phyloP scores from a whole-genome alignment of 1,140 invertebrate species.

The Drosophila subpulchrella region DNA sequence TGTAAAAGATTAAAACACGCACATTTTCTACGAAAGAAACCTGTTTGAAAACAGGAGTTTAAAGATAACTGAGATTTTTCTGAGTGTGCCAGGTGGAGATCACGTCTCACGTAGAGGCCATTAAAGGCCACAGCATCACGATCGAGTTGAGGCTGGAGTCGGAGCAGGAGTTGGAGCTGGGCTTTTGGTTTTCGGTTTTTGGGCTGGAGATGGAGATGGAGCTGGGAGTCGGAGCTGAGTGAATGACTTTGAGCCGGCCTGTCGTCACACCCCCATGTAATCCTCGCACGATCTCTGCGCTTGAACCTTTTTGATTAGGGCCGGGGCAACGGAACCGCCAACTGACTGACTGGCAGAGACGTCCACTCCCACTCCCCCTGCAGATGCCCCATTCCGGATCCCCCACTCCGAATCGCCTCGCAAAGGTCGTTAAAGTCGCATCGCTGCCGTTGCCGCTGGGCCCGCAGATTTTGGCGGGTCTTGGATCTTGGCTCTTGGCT shows the following conservation, averaged over 20 bases:
- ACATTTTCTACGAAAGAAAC: not conserved
- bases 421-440: constrained; percentile 71
- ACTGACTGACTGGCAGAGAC: constrained; percentile 25
- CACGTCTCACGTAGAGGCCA: constrained; percentile 70
- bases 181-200: constrained; percentile 8
- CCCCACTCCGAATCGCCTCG: constrained; percentile 31
- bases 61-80: not conserved
- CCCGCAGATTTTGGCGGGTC: constrained; percentile 25
- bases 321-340: constrained; percentile 23
- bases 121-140: constrained; percentile 76
- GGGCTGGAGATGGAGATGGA: constrained; percentile 15
- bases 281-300: constrained; percentile 76
- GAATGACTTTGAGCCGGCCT: constrained; percentile 64
- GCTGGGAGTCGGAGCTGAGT: constrained; percentile 35
- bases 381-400: constrained; percentile 15
- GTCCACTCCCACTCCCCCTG: constrained; percentile 16
- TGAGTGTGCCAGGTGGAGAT: constrained; percentile 24
- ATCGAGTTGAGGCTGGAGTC: constrained; percentile 43
- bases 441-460: constrained; percentile 35
- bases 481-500: constrained; percentile 12
- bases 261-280: constrained; percentile 75
- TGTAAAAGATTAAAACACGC: too few species aligned
- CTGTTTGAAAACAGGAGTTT: not conserved
- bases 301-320: constrained; percentile 59
- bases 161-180: not conserved